Evolutionary conservation across 2,888 invertebrate genomes (phyloP).

Genomic region (Ormia ochracea): DNA sequence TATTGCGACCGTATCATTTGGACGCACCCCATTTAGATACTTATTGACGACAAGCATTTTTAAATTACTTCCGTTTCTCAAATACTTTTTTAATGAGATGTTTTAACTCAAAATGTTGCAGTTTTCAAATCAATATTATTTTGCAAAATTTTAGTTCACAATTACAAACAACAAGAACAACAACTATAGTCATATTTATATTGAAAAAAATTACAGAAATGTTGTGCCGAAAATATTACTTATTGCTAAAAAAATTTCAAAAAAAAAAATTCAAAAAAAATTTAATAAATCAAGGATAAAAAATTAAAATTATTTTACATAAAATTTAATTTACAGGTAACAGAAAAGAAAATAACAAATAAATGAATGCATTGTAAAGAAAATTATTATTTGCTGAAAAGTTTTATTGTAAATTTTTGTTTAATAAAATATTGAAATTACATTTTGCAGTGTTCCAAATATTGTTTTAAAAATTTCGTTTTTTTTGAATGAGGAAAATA

Average conservation of each 20-base stretch:
- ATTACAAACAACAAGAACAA: constrained; percentile 64
- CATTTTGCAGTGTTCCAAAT: constrained; percentile 52
- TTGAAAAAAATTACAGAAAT: constrained; percentile 57
- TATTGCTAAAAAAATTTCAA: constrained; percentile 36
- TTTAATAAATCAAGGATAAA: neutral
- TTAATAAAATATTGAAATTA: constrained; percentile 19
- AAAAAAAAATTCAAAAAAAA: neutral
- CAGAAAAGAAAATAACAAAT: constrained; percentile 11
- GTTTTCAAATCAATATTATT: constrained; percentile 35
- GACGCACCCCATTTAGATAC: neutral
- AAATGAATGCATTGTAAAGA: no score
- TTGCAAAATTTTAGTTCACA: constrained; percentile 53
- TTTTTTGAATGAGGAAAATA: neutral
- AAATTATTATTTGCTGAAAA: constrained; percentile 40
- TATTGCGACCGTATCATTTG: neutral
- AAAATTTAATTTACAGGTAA: constrained; percentile 1
- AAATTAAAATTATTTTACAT: constrained; percentile 8
- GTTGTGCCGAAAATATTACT: constrained; percentile 59
- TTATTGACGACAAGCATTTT: neutral
- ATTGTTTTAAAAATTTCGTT: constrained; percentile 4
- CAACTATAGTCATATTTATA: constrained; percentile 63
- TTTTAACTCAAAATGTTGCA: constrained; percentile 42
- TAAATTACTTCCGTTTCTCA: neutral
- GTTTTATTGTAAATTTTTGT: constrained; percentile 50
- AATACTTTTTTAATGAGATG: constrained; percentile 27